A percentile compares a stretch with the other conserved stretches of the same genome.
phyloP scores from a whole-genome alignment of 92 coral and sea anemone genomes.

The Pocillopora grandis region DNA sequence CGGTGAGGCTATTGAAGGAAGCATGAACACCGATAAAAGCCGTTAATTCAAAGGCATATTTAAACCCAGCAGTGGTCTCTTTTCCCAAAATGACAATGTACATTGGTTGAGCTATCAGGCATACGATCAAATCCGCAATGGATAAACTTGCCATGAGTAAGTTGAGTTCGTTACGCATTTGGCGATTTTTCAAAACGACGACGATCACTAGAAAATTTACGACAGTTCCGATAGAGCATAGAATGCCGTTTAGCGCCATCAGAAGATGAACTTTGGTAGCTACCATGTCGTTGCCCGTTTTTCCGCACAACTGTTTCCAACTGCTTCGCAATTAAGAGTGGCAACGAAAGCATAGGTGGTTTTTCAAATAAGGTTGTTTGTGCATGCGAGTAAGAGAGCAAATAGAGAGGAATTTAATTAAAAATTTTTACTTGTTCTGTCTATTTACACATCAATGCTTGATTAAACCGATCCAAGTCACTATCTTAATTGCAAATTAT shows the following conservation, averaged over 20 bases:
- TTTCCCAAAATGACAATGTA: slow-evolving; percentile 22
- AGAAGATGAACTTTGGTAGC: slow-evolving; percentile 4
- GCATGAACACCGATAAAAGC: slow-evolving; percentile 51
- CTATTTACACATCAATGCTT: slow-evolving; percentile 1
- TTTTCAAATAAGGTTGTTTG: neutral
- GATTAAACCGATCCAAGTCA: neutral
- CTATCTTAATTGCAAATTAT: slow-evolving; percentile 1
- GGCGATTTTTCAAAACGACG: slow-evolving; percentile 50
- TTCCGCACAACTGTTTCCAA: neutral
- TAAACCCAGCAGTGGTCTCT: neutral
- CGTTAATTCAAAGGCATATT: slow-evolving; percentile 26
- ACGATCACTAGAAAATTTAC: slow-evolving; percentile 41
- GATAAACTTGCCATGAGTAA: slow-evolving; percentile 45
- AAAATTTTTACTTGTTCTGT: slow-evolving; percentile 6
- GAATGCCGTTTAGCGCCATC: slow-evolving; percentile 27
- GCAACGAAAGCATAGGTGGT: neutral
- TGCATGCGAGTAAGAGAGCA: neutral
- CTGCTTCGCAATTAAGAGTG: neutral
- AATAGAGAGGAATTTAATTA: neutral
- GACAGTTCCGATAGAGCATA: slow-evolving; percentile 32
- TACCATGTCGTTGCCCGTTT: neutral
- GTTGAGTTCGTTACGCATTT: slow-evolving; percentile 52
- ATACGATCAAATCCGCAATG: slow-evolving; percentile 46
- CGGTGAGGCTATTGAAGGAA: slow-evolving; percentile 51
- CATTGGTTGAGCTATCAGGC: slow-evolving; percentile 55